Conservation (phyloP, 2,888 invertebrate genomes). For the Dermolepida albohirtum region DNA sequence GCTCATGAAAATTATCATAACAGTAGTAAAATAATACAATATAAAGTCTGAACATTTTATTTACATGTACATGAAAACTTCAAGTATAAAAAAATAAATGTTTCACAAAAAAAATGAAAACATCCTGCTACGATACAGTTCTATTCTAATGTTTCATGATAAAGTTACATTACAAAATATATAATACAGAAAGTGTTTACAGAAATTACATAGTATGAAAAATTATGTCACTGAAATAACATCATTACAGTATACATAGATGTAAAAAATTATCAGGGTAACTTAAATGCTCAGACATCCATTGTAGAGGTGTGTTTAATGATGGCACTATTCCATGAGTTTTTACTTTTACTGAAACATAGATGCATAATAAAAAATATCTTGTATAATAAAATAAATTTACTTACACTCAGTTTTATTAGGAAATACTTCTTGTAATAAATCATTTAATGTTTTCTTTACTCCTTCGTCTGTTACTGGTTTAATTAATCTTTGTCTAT, state of each 20-base stretch:
- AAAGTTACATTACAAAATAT: no score
- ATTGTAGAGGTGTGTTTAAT: conserved; percentile 90
- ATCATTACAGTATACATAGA: conserved; percentile 68
- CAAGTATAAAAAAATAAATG: no score
- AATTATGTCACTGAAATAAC: conserved; percentile 1
- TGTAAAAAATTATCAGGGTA: conserved; percentile 99
- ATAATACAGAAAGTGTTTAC: no score
- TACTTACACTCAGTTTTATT: conserved; percentile 65
- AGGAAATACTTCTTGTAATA: conserved; percentile 78
- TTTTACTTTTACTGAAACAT: conserved; percentile 74
- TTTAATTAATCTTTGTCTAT: conserved; percentile 80
- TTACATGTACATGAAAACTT: no score
- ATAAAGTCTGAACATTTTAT: no score
- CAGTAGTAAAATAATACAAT: no score
- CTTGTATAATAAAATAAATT: conserved; percentile 8
- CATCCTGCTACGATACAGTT: no score
- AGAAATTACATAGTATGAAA: no score
- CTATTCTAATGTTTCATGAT: no score
- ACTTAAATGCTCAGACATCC: conserved; percentile 97
- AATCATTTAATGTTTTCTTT: conserved; percentile 77
- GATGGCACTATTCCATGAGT: conserved; percentile 93
- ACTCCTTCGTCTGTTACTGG: conserved; percentile 82
- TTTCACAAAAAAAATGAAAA: no score
- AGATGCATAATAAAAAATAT: conserved; percentile 4
- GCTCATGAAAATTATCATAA: no score